Evolutionary conservation across 2,113 vertebrate genomes (phyloP), one percentile per base, ranked within the genome.

Genomic region (Hyperopisus bebe): DNA sequence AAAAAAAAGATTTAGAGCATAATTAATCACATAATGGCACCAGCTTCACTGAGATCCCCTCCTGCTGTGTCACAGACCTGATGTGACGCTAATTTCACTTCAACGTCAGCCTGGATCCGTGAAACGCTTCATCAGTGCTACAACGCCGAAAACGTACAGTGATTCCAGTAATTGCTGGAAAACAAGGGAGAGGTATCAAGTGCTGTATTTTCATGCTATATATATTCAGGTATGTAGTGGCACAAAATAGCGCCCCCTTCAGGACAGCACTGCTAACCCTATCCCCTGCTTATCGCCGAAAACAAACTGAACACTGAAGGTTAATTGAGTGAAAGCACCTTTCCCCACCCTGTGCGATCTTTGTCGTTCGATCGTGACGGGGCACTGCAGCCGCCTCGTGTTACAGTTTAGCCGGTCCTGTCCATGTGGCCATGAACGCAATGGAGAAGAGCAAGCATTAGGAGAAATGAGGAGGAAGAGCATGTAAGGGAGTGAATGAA

Each of bases 61-160:
- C 80, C 80, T 83, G 84, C 84, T 86, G 84, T 50, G 84, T 86
- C 47, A 86, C 47, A 86, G 44, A 50, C n/a, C 44, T 50, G 84
- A 50, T 48, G 15, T 47, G 46, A 48, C 4, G 77, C 47, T 86
- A 86, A 51, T 50, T 50, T 86, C 84, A 86, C 46, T 47, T 50
- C 44, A 86, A 50, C 84, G n/a, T 15, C 84, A 86, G 47, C 11
- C 21, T 51, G 84, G 17, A 86, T 86, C 46, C 47, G 46, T 86
- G 44, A 48, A 86, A 86, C 48, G 84, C 47, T 86, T 47, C 84
- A 86, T 48, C 84, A 51, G 6, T 5, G n/a, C 46, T 51, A 31
- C n/a, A 13, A 15, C 11, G 11, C 84, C 31, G 21, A 17, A 86
- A 86, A 86, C n/a, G 8, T 42, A 82, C 24, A 48, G 84, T 48